Evolutionary conservation across 2,797 vertebrate species (phyloP).

Genomic region (Distichodus sexfasciatus): DNA sequence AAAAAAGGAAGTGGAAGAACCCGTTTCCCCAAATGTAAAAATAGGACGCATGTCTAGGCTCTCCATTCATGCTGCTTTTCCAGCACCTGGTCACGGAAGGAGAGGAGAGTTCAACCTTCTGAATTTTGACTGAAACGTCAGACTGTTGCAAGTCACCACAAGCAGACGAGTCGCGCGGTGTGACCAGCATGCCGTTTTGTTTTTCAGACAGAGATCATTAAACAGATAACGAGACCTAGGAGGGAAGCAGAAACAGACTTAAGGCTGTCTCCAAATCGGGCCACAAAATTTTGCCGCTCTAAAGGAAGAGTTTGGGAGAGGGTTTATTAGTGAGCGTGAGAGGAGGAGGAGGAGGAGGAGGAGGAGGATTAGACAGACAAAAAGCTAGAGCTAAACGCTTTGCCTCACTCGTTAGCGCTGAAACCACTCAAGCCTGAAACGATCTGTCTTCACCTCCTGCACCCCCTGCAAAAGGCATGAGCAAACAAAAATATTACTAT

Average conservation of each 20-base stretch:
- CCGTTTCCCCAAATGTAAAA: slow-evolving; percentile 61
- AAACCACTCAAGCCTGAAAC: slow-evolving; percentile 38
- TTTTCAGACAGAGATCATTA: not conserved
- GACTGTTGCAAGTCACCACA: not conserved
- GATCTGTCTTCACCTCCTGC: slow-evolving; percentile 28
- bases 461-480: slow-evolving; percentile 22
- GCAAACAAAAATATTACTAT: slow-evolving; percentile 47
- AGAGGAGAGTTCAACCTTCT: not conserved
- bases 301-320: slow-evolving; percentile 12
- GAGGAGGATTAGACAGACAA: slow-evolving; percentile 59
- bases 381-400: slow-evolving; percentile 57
- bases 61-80: not conserved
- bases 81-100: not conserved
- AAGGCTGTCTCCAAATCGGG: no score
- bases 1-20: slow-evolving; percentile 40
- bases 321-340: slow-evolving; percentile 12
- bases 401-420: slow-evolving; percentile 53
- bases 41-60: slow-evolving; percentile 16
- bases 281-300: no score
- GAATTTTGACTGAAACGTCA: not conserved
- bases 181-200: not conserved
- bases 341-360: slow-evolving; percentile 53
- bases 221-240: not conserved
- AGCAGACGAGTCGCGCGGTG: not conserved
- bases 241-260: not conserved